Evolutionary conservation across 2,797 vertebrate genomes (phyloP), one percentile per base, ranked within the genome.

Genomic region (Lates japonicus): DNA sequence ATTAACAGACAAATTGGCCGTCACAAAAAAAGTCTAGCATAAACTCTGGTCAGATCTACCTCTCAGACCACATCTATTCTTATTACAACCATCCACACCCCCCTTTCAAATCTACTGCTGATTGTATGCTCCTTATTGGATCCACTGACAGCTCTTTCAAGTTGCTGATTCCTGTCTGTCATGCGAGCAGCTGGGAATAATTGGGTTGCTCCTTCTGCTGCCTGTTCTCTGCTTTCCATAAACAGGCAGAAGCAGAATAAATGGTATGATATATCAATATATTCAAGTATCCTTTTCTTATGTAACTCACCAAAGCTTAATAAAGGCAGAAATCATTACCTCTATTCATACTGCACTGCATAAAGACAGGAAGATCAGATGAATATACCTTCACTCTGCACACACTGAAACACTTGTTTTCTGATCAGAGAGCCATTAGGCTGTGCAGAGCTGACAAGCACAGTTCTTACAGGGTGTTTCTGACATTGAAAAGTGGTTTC

Each of bases 91-190:
- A 19, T 14, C 7, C 37, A 8, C 33, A 93, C 94, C 71, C 78
- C 73, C 82, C 93, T 95, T 94, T 94, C 86, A 95, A 94, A 95
- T 94, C 94, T 29, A 81, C 94, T 95, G 29, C 94, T 91, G 88
- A 94, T 93, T 94, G 92, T 94, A 93, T 94, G 93, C 94, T 95
- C 93, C 92, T 96, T 94, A 95, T 93, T 92, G 92, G 92, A 95
- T 85, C 94, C 94, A 93, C 93, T 95, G 96, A 96, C 96, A 95
- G 94, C 92, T 88, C 95, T 96, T 97, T 97, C 93, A 96, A 96
- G 94, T 96, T 92, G 94, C 95, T 95, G 95, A 96, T 96, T 95
- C 96, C 89, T 92, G 83, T 88, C 95, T 95, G 94, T 86, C 94
- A 93, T 87, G 86, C 81, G 55, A 12, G 29, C 93, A 88, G 94